Conservation (phyloP, 2,113 vertebrate genomes). For the Sisor rabdophorus region DNA sequence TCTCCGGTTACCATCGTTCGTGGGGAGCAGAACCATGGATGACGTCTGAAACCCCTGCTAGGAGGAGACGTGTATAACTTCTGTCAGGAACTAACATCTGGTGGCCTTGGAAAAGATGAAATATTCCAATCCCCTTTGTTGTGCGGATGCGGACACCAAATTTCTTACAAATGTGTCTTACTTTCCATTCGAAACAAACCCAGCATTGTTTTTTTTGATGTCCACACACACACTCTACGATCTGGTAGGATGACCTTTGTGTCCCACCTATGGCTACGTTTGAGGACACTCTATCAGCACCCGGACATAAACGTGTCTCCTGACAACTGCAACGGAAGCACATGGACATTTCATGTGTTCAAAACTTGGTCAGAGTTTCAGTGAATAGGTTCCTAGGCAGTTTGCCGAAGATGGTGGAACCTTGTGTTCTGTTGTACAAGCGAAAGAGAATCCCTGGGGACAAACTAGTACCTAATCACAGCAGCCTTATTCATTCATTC, state of each 20-base stretch:
- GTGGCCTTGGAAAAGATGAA: neutral
- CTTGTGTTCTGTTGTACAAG: too few species aligned
- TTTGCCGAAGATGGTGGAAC: too few species aligned
- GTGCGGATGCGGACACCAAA: neutral
- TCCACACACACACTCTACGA: too few species aligned
- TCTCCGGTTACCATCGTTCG: slow-evolving; percentile 24
- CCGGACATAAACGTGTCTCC: too few species aligned
- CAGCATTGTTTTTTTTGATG: neutral
- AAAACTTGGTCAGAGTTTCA: too few species aligned
- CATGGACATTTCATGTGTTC: too few species aligned
- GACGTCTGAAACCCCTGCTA: slow-evolving; percentile 28
- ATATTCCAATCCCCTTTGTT: neutral
- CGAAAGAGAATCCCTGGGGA: neutral
- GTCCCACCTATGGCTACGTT: too few species aligned
- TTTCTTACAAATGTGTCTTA: neutral
- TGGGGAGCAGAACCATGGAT: slow-evolving; percentile 35
- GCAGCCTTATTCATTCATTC: too few species aligned
- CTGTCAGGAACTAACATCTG: neutral
- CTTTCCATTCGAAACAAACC: neutral
- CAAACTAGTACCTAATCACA: slow-evolving; percentile 3
- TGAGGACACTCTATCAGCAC: too few species aligned
- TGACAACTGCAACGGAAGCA: too few species aligned
- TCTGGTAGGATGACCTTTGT: too few species aligned
- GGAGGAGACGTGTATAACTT: neutral
- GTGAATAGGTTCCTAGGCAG: too few species aligned